Evolutionary conservation across 2,888 invertebrate species (phyloP).

Genomic region (Caenorhabditis sinica): DNA sequence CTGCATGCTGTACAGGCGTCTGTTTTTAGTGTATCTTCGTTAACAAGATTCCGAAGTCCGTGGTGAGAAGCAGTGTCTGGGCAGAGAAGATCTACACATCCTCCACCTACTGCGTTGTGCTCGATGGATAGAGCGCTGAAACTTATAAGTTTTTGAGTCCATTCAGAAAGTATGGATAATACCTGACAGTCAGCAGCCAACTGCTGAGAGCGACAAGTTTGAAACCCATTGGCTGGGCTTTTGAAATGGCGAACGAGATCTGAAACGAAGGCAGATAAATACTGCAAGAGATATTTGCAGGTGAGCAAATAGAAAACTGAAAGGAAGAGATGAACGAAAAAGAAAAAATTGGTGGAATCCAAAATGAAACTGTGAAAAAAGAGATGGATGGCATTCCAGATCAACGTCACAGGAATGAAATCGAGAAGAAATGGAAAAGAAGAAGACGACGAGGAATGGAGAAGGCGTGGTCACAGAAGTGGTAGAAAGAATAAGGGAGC

Average conservation of each 20-base stretch:
- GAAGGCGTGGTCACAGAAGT: constrained; percentile 32
- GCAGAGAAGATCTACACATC: constrained; percentile 74
- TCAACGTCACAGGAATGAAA: constrained; percentile 43
- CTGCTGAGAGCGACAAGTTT: constrained; percentile 62
- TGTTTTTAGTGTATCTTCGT: constrained; percentile 72
- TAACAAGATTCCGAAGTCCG: constrained; percentile 71
- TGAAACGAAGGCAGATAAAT: constrained; percentile 48
- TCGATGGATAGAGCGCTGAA: constrained; percentile 69
- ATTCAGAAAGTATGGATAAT: neutral
- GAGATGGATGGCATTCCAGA: neutral
- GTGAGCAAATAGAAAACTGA: constrained; percentile 49
- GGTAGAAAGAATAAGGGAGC: constrained; percentile 36
- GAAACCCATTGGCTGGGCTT: constrained; percentile 56
- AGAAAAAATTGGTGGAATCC: constrained; percentile 26
- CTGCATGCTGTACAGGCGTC: constrained; percentile 76
- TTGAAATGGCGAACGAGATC: constrained; percentile 46
- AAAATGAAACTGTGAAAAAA: constrained; percentile 38
- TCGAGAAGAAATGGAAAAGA: constrained; percentile 17
- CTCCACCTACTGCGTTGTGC: constrained; percentile 64
- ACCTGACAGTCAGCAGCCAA: constrained; percentile 60
- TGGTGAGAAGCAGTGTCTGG: constrained; percentile 71
- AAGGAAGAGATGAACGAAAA: constrained; percentile 1
- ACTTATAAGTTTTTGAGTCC: neutral
- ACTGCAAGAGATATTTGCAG: constrained; percentile 36
- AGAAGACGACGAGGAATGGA: constrained; percentile 11